Base-by-base conservation (phyloP, 1,140 invertebrate genomes). In the Drosophila sp. region DNA sequence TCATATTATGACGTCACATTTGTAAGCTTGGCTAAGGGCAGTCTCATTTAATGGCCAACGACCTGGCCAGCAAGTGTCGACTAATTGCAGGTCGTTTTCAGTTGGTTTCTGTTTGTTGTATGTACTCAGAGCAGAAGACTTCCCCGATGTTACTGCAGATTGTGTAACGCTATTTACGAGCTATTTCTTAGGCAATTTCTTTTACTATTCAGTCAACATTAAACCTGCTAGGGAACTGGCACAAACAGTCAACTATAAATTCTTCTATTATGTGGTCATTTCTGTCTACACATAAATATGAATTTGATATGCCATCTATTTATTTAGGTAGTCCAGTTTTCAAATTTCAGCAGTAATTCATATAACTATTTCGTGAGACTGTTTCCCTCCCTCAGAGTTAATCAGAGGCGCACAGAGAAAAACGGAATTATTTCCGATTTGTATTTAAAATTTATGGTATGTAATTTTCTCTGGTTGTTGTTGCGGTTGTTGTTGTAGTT, bases 61-160 rank as follows among this genome's bases (percentile, higher is more conserved):
- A 86, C 82, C 82, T 66, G 64, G 43, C 45, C 43, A 48, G 40
- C 70, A 66, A 75, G 72, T 84, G 81, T 46, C 80, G 76, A 78
- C 80, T 76, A 69, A 69, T 58, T 73, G 64, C 69, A 51, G 69
- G 27, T 53, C 36, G 38, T 3, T 21, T 34, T 53, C 21, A 21
- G 46, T 32, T 50, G 16, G 58, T 38, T 38, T 50, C 29, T n/a
- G 41, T 45, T 45, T 18, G 6, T 14, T 45, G 21, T 21, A 21
- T 9, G 16, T 58, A 48, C 36, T 14, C 65, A n/a, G n/a, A n/a
- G 5, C 14, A 53, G 38, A 32, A 65, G 58, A 45, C 58, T 59
- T 67, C 65, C 51, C 5, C 8, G 34, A 32, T 50, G 25, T 50
- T 13, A 14, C 27, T 27, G 7, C 43, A 16, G 32, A 29, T 61